A percentile compares a stretch with the other conserved stretches of the same genome.
Conservation (phyloP, 1,140 invertebrate genomes). For the Calliphora vicina region DNA sequence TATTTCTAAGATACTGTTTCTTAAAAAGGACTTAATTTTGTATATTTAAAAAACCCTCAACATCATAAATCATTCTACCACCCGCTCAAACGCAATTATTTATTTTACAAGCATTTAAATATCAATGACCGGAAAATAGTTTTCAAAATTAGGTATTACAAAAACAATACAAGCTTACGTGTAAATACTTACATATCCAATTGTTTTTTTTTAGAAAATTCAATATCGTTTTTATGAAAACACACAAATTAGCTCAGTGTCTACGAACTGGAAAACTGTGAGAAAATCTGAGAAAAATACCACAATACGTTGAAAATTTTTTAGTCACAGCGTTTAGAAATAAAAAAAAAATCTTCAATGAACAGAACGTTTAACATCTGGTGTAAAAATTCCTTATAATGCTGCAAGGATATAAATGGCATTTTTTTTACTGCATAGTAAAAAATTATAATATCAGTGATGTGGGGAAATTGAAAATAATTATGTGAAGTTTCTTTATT, state of each 20-base stretch:
- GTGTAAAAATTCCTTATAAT: background rate
- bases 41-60: background rate
- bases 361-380: conserved; percentile 22
- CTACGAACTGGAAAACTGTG: conserved; percentile 7
- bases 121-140: conserved; percentile 33
- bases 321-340: background rate
- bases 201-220: background rate
- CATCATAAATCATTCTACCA: conserved; percentile 14
- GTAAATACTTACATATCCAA: background rate
- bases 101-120: background rate
- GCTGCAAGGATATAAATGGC: conserved; percentile 23
- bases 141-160: background rate
- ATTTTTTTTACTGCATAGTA: background rate
- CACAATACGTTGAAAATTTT: background rate
- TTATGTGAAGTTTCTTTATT: conserved; percentile 1
- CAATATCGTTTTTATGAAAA: conserved; percentile 13
- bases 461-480: conserved; percentile 23
- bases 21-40: no score
- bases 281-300: conserved; percentile 14
- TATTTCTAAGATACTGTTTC: no score
- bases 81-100: background rate
- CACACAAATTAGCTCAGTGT: conserved; percentile 20
- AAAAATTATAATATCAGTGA: background rate
- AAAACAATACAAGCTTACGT: background rate
- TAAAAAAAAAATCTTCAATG: no score